Percentiles rank a stretch among this genome's conserved stretches.
phyloP scores from a whole-genome alignment of 1,140 invertebrate species.

The Arion vulgaris region DNA sequence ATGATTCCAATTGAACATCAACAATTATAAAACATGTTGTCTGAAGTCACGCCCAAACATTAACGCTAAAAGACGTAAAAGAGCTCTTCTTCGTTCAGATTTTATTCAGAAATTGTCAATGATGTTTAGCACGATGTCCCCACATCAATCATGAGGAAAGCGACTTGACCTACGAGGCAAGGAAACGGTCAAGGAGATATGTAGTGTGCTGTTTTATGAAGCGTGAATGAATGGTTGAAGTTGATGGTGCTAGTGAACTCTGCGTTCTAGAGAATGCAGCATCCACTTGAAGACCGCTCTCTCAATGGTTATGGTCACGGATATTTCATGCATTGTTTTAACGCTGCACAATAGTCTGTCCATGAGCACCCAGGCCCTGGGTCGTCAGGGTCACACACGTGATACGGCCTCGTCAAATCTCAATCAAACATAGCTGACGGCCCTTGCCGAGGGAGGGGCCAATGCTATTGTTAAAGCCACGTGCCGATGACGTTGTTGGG shows the following conservation, averaged over 20 bases:
- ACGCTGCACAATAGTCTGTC: not conserved
- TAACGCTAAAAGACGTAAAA: not conserved
- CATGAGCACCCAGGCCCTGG: not conserved
- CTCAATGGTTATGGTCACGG: slow-evolving; percentile 4
- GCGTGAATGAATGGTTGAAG: not conserved
- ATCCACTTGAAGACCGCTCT: not conserved
- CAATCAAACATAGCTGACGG: slow-evolving; percentile 22
- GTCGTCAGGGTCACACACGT: slow-evolving; percentile 7
- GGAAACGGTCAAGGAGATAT: not conserved
- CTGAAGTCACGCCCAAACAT: not conserved
- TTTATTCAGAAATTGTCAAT: not conserved
- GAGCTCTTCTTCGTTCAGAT: not conserved
- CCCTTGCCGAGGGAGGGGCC: slow-evolving; percentile 12
- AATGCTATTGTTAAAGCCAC: slow-evolving; percentile 22
- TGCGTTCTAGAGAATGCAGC: not conserved
- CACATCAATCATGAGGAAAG: not conserved
- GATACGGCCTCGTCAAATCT: slow-evolving; percentile 24
- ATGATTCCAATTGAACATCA: too few species aligned
- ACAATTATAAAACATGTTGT: not conserved
- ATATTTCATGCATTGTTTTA: slow-evolving; percentile 11
- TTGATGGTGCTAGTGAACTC: not conserved
- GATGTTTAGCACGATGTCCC: not conserved
- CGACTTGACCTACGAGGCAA: not conserved
- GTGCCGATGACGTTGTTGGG: slow-evolving; percentile 19
- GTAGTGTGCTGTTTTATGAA: not conserved